These are phyloP conservation scores for Xiphorhynchus erythropygius DNA, from an alignment of 2,797 vertebrate species.

Conservation along the genomic window DNA sequence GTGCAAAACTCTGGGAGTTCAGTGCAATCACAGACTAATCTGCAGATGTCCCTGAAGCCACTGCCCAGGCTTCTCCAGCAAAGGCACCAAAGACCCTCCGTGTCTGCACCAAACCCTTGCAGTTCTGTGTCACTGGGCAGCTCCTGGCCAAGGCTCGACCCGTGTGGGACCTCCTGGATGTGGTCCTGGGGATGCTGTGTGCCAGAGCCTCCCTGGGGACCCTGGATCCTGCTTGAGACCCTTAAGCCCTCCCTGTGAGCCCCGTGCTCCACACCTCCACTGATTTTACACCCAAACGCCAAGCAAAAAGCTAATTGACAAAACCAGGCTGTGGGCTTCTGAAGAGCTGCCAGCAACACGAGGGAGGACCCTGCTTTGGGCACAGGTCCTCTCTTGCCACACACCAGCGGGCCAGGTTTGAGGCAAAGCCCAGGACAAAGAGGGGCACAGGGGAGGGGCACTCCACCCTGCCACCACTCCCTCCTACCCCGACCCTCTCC, in stretches of 20 bases:
- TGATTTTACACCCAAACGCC: neutral
- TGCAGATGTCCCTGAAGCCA: neutral
- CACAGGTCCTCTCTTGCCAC: accelerated
- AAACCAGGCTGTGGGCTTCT: neutral
- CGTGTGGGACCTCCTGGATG: neutral
- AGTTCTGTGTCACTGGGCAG: neutral
- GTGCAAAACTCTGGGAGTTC: neutral
- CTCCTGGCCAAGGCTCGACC: neutral
- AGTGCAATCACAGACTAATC: neutral
- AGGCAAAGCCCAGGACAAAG: neutral
- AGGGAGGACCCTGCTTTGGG: neutral
- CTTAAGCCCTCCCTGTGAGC: neutral
- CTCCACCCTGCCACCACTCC: accelerated
- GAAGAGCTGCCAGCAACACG: neutral
- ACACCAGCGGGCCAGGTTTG: neutral
- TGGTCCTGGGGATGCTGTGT: accelerated
- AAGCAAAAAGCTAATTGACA: neutral
- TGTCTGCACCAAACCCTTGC: neutral
- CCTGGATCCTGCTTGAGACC: neutral
- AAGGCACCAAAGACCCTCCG: accelerated
- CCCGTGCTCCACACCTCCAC: neutral
- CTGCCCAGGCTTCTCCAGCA: accelerated
- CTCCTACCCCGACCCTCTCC: neutral
- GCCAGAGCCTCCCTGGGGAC: neutral
- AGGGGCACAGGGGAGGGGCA: neutral